Evolutionary conservation across 2,797 vertebrate genomes (phyloP).

Genomic region (Enteromius treurensis): DNA sequence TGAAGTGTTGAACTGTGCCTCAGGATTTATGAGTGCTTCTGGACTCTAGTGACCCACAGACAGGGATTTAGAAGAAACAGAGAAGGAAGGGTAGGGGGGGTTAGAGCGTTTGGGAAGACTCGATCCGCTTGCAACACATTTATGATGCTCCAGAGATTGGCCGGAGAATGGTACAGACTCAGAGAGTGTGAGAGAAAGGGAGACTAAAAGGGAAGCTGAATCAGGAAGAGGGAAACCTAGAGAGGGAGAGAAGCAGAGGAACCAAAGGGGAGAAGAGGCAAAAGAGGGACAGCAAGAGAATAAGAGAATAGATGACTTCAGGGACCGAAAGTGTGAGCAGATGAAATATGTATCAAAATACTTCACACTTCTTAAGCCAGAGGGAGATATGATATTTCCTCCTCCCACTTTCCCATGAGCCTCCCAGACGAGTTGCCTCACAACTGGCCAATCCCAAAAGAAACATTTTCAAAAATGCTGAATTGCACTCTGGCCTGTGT

Average conservation of each 20-base stretch:
- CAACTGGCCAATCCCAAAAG: slow-evolving; percentile 37
- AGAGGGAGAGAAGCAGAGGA: slow-evolving; percentile 27
- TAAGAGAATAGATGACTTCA: slow-evolving; percentile 56
- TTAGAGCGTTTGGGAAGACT: slow-evolving; percentile 28
- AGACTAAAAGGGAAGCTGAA: slow-evolving; percentile 30
- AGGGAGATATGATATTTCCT: slow-evolving; percentile 61
- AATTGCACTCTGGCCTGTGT: slow-evolving; percentile 40
- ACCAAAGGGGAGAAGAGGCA: slow-evolving; percentile 1
- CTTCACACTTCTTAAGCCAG: slow-evolving; percentile 53
- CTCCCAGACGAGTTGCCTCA: slow-evolving; percentile 45
- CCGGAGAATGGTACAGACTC: slow-evolving; percentile 23
- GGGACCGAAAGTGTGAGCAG: slow-evolving; percentile 51
- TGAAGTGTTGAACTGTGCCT: slow-evolving; percentile 61
- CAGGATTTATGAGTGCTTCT: slow-evolving; percentile 64
- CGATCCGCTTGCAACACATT: slow-evolving; percentile 60
- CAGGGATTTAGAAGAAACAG: slow-evolving; percentile 37
- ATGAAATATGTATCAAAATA: slow-evolving; percentile 63
- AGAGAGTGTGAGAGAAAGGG: slow-evolving; percentile 17
- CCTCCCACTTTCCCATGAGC: slow-evolving; percentile 47
- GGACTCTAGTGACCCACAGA: slow-evolving; percentile 46
- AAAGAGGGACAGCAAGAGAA: slow-evolving; percentile 28
- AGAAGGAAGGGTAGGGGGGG: slow-evolving; percentile 10
- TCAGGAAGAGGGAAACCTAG: slow-evolving; percentile 25
- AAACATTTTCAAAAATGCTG: slow-evolving; percentile 48
- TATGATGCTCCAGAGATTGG: slow-evolving; percentile 58